phyloP scores from a whole-genome alignment of 2,797 vertebrate species.

The Hipposideros larvatus region DNA sequence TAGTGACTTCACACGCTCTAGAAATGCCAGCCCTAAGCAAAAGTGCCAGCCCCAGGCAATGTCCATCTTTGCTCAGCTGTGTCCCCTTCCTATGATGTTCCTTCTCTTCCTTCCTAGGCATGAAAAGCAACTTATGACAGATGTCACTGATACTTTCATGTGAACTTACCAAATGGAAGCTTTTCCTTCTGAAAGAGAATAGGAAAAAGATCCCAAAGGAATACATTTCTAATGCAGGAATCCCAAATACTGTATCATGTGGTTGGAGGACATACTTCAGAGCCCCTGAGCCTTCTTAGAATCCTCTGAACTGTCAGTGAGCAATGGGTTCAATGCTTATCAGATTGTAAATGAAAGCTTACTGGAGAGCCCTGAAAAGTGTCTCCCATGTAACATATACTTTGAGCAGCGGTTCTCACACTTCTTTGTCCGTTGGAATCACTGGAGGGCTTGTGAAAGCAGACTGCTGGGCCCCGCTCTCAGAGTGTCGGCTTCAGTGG shows the following conservation, averaged over 20 bases:
- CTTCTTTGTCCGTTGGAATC: neutral
- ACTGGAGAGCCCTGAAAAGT: neutral
- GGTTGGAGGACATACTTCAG: neutral
- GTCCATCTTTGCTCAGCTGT: neutral
- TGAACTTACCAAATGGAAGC: slow-evolving; percentile 9
- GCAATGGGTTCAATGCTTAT: neutral
- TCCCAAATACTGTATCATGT: neutral
- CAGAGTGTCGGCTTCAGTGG: too few relatives aligned
- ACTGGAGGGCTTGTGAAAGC: neutral
- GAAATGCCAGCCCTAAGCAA: neutral
- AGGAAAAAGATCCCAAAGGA: neutral
- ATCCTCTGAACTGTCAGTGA: neutral
- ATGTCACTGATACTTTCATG: neutral
- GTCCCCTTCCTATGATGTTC: neutral
- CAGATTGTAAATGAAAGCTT: neutral
- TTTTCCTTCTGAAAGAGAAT: slow-evolving; percentile 10
- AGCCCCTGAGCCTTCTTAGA: neutral
- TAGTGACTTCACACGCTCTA: neutral
- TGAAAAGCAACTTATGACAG: neutral
- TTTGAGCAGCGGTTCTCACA: neutral
- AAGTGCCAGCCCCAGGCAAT: neutral
- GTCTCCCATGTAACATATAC: neutral
- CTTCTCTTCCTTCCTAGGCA: neutral
- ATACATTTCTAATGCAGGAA: neutral
- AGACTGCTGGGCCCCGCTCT: neutral